phyloP scores from a whole-genome alignment of 2,888 invertebrate species.

The Apodemia hepburni region DNA sequence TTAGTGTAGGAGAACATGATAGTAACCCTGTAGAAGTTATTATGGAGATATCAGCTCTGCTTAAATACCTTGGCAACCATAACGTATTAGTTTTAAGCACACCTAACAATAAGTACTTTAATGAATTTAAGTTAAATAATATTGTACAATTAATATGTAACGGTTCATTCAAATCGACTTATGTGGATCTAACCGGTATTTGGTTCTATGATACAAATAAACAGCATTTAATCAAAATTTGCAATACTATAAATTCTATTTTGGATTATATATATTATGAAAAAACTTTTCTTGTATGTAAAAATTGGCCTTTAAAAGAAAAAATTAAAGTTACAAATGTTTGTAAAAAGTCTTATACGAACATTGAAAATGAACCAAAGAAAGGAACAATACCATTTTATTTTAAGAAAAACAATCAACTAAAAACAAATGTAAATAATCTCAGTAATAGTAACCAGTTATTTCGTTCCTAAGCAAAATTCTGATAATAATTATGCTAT shows the following conservation, averaged over 20 bases:
- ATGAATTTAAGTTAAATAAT: constrained; percentile 19
- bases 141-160: constrained; percentile 18
- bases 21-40: constrained; percentile 15
- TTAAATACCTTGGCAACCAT: constrained; percentile 4
- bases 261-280: constrained; percentile 17
- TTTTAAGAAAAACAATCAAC: neutral
- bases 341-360: too few relatives aligned
- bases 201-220: neutral
- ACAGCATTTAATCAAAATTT: neutral
- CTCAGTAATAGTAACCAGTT: neutral
- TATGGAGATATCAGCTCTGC: neutral
- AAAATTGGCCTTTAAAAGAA: neutral
- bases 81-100: constrained; percentile 15
- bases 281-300: neutral
- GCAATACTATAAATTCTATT: constrained; percentile 14
- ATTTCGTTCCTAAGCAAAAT: constrained; percentile 1
- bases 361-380: neutral
- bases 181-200: neutral
- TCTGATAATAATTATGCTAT: constrained; percentile 1
- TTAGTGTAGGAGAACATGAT: constrained; percentile 21
- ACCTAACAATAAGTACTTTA: constrained; percentile 15
- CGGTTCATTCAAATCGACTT: constrained; percentile 14
- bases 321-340: neutral
- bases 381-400: constrained; percentile 20
- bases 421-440: neutral